A percentile compares a stretch with the other conserved stretches of the same genome.
phyloP scores from a whole-genome alignment of 2,888 invertebrate genomes.

The Athalia cordata region DNA sequence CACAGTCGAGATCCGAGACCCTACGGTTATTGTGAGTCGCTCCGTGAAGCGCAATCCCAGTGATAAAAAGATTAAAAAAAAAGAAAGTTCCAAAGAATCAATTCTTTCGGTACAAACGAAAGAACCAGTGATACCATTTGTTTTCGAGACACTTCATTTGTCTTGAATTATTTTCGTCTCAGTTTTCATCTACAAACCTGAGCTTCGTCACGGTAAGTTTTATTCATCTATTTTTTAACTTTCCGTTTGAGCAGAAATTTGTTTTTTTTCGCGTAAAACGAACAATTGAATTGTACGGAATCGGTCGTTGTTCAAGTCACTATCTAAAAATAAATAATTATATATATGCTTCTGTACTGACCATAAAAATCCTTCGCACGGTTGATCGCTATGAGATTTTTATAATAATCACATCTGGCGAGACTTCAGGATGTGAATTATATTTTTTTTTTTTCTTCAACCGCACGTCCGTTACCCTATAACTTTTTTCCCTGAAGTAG shows the following conservation, averaged over 20 bases:
- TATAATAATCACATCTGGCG: no score
- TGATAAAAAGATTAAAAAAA: neutral
- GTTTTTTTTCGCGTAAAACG: neutral
- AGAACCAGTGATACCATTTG: neutral
- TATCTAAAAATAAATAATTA: no score
- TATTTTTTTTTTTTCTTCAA: no score
- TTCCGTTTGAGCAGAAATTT: neutral
- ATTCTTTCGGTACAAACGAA: no score
- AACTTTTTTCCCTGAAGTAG: no score
- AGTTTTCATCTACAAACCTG: neutral
- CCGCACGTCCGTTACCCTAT: no score
- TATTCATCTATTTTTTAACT: neutral
- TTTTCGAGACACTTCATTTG: neutral
- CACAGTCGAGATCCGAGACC: constrained; percentile 40
- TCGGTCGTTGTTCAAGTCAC: no score
- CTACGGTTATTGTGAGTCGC: constrained; percentile 25
- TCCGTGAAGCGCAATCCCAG: constrained; percentile 27
- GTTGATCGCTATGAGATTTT: no score
- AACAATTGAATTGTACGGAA: neutral
- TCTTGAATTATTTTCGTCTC: neutral
- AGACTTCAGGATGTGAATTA: no score
- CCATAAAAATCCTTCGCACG: no score
- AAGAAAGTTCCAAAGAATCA: neutral
- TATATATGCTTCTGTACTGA: no score
- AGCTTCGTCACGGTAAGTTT: constrained; percentile 18